These are phyloP conservation scores for Gallinago media DNA, from an alignment of 2,113 vertebrate genomes.

Conservation along the genomic window DNA sequence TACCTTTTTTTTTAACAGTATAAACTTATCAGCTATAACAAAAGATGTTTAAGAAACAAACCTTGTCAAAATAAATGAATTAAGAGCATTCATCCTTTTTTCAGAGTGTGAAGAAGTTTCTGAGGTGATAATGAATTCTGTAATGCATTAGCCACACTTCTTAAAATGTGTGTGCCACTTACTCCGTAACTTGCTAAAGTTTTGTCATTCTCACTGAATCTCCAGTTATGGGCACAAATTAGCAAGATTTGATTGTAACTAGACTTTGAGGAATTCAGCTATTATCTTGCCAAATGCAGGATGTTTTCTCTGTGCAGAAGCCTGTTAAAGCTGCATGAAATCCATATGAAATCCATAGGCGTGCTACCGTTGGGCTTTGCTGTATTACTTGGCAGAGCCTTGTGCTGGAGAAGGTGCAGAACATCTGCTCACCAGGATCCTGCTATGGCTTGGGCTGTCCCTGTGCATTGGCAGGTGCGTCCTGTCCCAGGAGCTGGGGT, in stretches of 20 bases:
- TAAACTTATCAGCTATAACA: slow-evolving; percentile 53
- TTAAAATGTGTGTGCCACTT: background rate
- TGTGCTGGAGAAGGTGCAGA: background rate
- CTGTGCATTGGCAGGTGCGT: background rate
- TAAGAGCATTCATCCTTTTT: slow-evolving; percentile 50
- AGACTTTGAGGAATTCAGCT: background rate
- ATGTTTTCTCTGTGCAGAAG: background rate
- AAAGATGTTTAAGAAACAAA: slow-evolving; percentile 52
- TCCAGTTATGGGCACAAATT: slow-evolving; percentile 7
- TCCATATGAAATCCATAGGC: slow-evolving; percentile 5
- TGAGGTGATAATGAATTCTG: slow-evolving; percentile 39
- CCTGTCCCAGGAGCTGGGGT: background rate
- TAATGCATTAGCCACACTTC: slow-evolving; percentile 39
- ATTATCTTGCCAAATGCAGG: background rate
- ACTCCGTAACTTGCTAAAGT: background rate
- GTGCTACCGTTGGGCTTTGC: background rate
- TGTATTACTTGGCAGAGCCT: background rate
- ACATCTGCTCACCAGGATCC: background rate
- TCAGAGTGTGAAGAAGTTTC: slow-evolving; percentile 15
- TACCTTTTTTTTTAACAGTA: background rate
- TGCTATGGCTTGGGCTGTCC: background rate
- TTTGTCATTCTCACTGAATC: background rate
- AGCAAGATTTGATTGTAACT: slow-evolving; percentile 8
- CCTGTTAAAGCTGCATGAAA: background rate
- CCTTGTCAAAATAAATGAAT: slow-evolving; percentile 64